Evolutionary conservation across 2,888 invertebrate species (phyloP).

Genomic region (Folsomia manolachei): DNA sequence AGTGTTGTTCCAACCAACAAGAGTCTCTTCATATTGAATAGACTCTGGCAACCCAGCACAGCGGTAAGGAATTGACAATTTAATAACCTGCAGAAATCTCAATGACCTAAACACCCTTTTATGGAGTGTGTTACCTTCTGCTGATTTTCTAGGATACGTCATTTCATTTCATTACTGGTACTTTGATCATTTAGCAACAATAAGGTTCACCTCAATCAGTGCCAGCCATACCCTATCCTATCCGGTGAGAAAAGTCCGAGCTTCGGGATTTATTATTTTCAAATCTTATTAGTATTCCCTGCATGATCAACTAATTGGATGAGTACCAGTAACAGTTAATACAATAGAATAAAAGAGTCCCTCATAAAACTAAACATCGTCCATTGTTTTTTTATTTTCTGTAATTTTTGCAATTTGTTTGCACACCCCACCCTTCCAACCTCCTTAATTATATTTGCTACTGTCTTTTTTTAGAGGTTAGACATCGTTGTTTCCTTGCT

Average conservation of each 20-base stretch:
- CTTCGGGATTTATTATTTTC: slow-evolving; percentile 27
- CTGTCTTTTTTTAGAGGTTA: background rate
- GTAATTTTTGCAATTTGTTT: background rate
- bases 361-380: background rate
- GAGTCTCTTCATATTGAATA: background rate
- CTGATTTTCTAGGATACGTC: slow-evolving; percentile 21
- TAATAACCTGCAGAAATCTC: slow-evolving; percentile 32
- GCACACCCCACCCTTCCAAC: background rate
- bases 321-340: background rate
- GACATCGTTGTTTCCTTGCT: background rate
- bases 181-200: slow-evolving; percentile 21
- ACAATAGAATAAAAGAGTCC: background rate
- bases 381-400: background rate
- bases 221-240: too few relatives aligned
- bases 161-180: slow-evolving; percentile 7
- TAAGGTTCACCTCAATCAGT: slow-evolving; percentile 10
- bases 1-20: slow-evolving; percentile 19
- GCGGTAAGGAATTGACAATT: background rate
- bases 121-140: slow-evolving; percentile 29
- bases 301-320: background rate
- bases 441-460: background rate
- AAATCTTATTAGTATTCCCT: background rate
- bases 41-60: background rate
- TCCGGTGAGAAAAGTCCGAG: slow-evolving; percentile 37
- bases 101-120: slow-evolving; percentile 41